These are phyloP conservation scores for Aldrovandia affinis DNA, from an alignment of 2,797 vertebrate species.

Conservation along the genomic window DNA sequence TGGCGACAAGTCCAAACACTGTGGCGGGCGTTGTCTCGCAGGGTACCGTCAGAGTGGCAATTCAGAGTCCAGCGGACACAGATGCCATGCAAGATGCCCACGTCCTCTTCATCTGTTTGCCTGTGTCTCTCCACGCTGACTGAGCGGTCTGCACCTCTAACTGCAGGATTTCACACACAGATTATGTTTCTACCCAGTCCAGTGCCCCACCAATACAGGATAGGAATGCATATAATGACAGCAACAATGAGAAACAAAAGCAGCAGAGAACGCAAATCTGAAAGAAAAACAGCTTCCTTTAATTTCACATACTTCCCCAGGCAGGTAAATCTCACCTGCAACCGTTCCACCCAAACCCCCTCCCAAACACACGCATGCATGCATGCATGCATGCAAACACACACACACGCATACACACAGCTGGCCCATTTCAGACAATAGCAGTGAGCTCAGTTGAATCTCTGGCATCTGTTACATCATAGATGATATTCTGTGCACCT, in stretches of 20 bases:
- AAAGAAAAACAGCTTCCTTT: neutral
- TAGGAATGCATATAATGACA: neutral
- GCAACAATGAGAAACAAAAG: neutral
- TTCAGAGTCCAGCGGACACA: neutral
- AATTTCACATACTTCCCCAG: neutral
- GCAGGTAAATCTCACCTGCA: neutral
- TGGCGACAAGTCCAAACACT: neutral
- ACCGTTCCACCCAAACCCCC: neutral
- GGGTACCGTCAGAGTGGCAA: neutral
- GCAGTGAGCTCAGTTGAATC: neutral
- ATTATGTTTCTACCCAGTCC: neutral
- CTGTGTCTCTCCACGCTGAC: neutral
- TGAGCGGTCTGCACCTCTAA: neutral
- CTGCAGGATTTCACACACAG: neutral
- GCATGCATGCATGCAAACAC: constrained; percentile 30
- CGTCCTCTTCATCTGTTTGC: no score
- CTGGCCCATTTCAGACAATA: neutral
- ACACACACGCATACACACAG: neutral
- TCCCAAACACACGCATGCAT: constrained; percentile 16
- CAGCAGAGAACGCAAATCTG: neutral
- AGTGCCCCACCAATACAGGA: neutral
- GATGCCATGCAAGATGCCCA: neutral
- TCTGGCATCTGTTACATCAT: constrained; percentile 21
- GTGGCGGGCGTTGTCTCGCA: neutral
- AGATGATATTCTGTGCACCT: neutral